These are phyloP conservation scores for Astreopora myriophthalma DNA, from an alignment of 64 coral and sea anemone genomes.

Conservation along the genomic window DNA sequence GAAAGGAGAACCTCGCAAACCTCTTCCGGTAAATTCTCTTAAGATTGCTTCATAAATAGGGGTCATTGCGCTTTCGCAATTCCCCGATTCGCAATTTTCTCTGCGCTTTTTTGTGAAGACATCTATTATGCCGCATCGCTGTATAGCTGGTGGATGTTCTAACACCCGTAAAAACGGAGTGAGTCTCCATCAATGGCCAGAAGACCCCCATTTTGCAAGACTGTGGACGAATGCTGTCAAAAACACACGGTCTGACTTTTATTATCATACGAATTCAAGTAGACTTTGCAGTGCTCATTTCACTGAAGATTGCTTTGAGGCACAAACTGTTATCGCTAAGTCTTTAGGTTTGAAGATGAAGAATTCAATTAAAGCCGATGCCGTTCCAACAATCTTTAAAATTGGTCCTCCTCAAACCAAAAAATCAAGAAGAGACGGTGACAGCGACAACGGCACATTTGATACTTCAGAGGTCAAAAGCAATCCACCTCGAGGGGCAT, in stretches of 20 bases:
- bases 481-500: neutral
- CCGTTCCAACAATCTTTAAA: neutral
- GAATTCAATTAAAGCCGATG: neutral
- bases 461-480: too few species aligned
- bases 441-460: too few species aligned
- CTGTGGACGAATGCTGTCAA: slow-evolving; percentile 45
- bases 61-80: too few species aligned
- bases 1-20: too few species aligned
- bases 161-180: slow-evolving; percentile 42
- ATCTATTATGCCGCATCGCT: slow-evolving; percentile 40
- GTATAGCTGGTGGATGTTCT: slow-evolving; percentile 48
- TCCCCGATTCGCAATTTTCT: too few species aligned
- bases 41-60: too few species aligned
- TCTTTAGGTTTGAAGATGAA: slow-evolving; percentile 23
- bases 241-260: slow-evolving; percentile 52
- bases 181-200: slow-evolving; percentile 41
- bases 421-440: neutral
- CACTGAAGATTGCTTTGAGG: slow-evolving; percentile 34
- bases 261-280: slow-evolving; percentile 12
- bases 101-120: too few species aligned
- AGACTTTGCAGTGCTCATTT: slow-evolving; percentile 53
- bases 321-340: neutral
- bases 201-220: neutral
- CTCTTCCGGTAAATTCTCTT: too few species aligned
- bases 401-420: neutral